Evolutionary conservation across 2,888 invertebrate genomes (phyloP), one percentile per base, ranked within the genome.

Genomic region (Thelaira solivaga): DNA sequence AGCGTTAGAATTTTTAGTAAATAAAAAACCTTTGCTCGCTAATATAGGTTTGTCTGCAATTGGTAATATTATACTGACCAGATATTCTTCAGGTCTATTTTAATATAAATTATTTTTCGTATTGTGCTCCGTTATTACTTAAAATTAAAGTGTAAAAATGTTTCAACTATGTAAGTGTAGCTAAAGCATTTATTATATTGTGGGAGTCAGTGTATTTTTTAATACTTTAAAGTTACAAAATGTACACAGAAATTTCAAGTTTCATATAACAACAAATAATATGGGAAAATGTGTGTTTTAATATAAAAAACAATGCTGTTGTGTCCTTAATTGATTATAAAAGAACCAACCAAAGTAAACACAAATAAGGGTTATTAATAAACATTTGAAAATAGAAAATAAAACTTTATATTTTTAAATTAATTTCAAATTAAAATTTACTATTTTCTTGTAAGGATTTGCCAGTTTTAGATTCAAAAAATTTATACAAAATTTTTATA

Each of bases 241-340:
- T 31, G n/a, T n/a, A n/a, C n/a, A n/a, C n/a, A n/a, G n/a, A n/a
- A n/a, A n/a, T n/a, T n/a, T n/a, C n/a, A n/a, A n/a, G n/a, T n/a
- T n/a, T n/a, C n/a, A n/a, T n/a, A n/a, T n/a, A n/a, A n/a, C n/a
- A 29, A 11, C 29, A 51, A 51, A 51, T 29, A 51, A 47, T 26
- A 13, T 8, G 5, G 13, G 10, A 29, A 31, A 31, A 31, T 11
- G 11, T 51, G 26, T 6, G 2, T 24, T 4, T 13, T 10, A n/a
- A 49, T 6, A 26, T 26, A 16, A 8, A 26, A 7, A 47, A 2
- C 24, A 1, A 2, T 26, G 10, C 13, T 8, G 8, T 8, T 10
- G 41, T 7, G 8, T 10, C 2, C 16, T 41, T 41, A 26, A 8
- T 49, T 49, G n/a, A 7, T 13, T 24, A 43, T 45, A 11, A 34